Evolutionary conservation across 2,888 invertebrate species (phyloP), one percentile per base, ranked within the genome.

Genomic region (Lymantria dispar): DNA sequence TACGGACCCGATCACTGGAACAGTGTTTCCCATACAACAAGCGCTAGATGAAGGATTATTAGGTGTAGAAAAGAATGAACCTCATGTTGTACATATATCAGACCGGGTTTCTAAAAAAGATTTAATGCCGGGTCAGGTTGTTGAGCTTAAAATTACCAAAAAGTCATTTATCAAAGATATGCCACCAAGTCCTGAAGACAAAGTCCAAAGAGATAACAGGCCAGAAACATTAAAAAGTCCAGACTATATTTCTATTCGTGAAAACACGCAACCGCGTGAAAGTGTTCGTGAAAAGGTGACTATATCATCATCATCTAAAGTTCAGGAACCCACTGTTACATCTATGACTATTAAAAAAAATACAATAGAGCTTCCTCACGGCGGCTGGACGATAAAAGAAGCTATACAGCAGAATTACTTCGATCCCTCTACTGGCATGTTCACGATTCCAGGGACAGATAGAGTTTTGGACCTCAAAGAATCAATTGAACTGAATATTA

Each of bases 391-490:
- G 50, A 91, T 98, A 1, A 92, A 93, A 48, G 96, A 97, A 69
- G 98, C 98, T 2, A 97, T 98, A 58, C 92, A 95, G 39, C 94
- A 95, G 74, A 95, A 94, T 48, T 83, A 97, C 3, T 96, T 98
- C 67, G 96, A 98, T 81, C 95, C 98, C 0, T 89, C 93, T 0
- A 94, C 94, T 0, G 98, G 99, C 2, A 87, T 96, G 36, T 97
- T 98, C 68, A 94, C 95, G 12, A 96, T 98, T 59, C 96, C 97
- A 1, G 96, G 96, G 11, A 97, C 98, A 7, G 97, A 98, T 77
- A 92, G 97, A 62, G 87, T 95, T 48, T 94, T 97, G 42, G 95
- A 96, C 54, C 95, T 98, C 64, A 95, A 96, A 78, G 98, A 98
- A 80, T 97, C 98, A 64, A 92, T 99, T 41, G 94, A 95, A 69